phyloP scores from a whole-genome alignment of 1,140 invertebrate genomes.

The Nephotettix cincticeps region DNA sequence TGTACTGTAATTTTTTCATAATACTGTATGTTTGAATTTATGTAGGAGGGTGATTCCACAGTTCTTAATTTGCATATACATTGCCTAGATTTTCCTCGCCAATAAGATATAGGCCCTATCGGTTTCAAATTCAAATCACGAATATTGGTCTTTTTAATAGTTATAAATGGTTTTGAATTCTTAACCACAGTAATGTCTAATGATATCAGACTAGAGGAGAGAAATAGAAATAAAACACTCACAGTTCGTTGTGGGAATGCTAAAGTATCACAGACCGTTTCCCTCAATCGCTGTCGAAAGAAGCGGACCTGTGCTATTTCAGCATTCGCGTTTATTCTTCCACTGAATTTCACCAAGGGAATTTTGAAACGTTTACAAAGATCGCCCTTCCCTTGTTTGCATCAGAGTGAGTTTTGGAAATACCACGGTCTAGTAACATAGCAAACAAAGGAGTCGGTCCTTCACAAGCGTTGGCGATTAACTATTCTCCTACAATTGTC shows the following conservation, averaged over 20 bases:
- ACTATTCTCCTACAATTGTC: not conserved
- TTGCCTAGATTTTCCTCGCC: too few species aligned
- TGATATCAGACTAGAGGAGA: too few species aligned
- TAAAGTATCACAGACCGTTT: slow-evolving; percentile 3
- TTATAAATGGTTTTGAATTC: too few species aligned
- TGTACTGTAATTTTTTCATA: too few species aligned
- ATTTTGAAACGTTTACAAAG: not conserved
- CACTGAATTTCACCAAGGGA: not conserved
- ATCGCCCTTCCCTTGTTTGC: not conserved
- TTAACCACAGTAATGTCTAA: too few species aligned
- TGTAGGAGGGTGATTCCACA: too few species aligned
- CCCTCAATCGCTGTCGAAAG: not conserved
- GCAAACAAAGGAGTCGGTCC: not conserved
- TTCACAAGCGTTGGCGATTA: not conserved
- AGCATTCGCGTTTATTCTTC: not conserved
- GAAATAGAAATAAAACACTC: too few species aligned
- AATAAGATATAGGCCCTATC: too few species aligned
- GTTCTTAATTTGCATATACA: too few species aligned
- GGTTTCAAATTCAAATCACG: too few species aligned
- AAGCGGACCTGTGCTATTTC: not conserved
- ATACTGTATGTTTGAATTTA: too few species aligned
- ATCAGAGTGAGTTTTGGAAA: not conserved
- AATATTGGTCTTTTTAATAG: too few species aligned
- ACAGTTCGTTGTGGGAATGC: not conserved
- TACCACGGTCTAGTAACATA: not conserved